These are phyloP conservation scores for Xiphophorus birchmanni DNA, from an alignment of 2,797 vertebrate species.

Conservation along the genomic window DNA sequence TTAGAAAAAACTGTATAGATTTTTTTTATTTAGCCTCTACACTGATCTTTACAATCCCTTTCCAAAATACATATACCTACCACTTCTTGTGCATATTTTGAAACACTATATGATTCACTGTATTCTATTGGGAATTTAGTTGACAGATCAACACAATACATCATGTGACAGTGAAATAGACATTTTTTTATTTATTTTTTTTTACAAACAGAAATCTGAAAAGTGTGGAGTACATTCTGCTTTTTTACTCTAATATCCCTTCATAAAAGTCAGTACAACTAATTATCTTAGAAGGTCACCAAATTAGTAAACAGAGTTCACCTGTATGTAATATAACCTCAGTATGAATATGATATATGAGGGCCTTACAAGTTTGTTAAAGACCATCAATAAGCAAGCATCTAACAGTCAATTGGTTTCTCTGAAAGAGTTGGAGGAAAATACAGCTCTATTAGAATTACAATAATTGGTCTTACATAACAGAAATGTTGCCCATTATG, in stretches of 20 bases:
- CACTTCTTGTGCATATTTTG: not conserved
- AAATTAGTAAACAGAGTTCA: no score
- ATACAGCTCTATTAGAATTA: not conserved
- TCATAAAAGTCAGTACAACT: not conserved
- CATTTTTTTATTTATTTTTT: not conserved
- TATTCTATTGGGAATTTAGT: not conserved
- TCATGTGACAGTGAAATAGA: not conserved
- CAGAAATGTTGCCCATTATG: no score
- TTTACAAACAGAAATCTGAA: not conserved
- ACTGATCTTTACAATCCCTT: not conserved
- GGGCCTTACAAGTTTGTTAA: no score
- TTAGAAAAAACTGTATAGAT: not conserved
- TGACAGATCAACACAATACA: not conserved
- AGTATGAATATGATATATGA: no score
- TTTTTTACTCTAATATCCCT: not conserved
- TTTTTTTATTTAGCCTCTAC: slow-evolving; percentile 6
- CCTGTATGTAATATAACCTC: no score
- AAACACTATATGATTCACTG: not conserved
- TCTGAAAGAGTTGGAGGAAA: no score
- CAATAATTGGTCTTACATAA: not conserved
- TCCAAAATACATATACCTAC: not conserved
- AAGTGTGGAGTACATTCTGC: not conserved
- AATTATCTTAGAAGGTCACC: no score
- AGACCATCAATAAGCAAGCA: no score
- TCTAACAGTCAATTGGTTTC: no score